phyloP scores from a whole-genome alignment of 2,113 vertebrate genomes.

The Oenanthe oenanthe region DNA sequence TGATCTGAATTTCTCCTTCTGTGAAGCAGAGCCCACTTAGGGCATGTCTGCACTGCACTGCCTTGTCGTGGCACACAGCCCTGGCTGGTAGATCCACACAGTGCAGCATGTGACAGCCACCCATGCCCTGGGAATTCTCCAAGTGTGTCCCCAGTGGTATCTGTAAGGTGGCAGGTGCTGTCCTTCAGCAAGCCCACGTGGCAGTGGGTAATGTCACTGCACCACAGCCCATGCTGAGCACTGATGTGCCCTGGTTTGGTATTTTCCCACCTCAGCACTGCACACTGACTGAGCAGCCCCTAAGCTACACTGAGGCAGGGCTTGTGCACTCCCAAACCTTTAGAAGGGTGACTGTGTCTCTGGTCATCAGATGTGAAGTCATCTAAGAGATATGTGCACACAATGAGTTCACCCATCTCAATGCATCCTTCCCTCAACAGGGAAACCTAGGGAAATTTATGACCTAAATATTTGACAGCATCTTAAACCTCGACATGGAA shows the following conservation, averaged over 20 bases:
- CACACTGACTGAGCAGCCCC: neutral
- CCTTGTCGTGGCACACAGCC: neutral
- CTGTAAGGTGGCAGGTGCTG: neutral
- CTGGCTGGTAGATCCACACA: neutral
- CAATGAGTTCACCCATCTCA: neutral
- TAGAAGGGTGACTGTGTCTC: neutral
- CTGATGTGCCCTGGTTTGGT: neutral
- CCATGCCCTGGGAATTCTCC: neutral
- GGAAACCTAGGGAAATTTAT: neutral
- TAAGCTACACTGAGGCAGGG: neutral
- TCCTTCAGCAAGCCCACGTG: neutral
- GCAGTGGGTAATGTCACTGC: neutral
- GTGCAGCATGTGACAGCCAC: fast-evolving
- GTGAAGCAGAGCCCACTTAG: fast-evolving
- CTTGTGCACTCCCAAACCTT: neutral
- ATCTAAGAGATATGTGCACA: neutral
- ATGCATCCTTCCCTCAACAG: neutral
- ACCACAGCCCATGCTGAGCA: fast-evolving
- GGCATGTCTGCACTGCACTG: fast-evolving
- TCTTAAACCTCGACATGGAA: neutral
- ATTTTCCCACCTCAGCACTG: neutral
- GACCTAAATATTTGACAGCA: neutral
- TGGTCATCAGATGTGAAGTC: neutral
- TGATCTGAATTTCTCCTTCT: neutral
- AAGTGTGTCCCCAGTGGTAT: neutral